phyloP scores from a whole-genome alignment of 2,797 vertebrate species.

The Xiphorhynchus erythropygius region DNA sequence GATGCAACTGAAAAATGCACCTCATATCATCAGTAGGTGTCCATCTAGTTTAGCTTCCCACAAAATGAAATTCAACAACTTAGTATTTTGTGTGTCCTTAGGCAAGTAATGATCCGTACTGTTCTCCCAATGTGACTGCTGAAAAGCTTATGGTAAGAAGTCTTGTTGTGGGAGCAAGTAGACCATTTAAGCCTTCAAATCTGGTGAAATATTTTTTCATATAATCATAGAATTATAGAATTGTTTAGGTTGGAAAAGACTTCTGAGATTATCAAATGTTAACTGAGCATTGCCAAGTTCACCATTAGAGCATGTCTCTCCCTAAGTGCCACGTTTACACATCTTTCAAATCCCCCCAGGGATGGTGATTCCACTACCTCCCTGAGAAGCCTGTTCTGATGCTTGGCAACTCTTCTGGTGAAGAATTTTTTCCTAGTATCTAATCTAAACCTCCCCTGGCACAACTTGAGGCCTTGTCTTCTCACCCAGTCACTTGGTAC shows the following conservation, averaged over 20 bases:
- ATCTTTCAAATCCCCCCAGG: not conserved
- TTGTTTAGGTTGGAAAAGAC: not conserved
- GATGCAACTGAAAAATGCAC: not conserved
- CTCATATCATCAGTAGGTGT: fast-evolving
- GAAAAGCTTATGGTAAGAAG: not conserved
- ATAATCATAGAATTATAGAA: not conserved
- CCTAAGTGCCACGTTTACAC: not conserved
- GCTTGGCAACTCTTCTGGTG: not conserved
- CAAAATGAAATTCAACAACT: not conserved
- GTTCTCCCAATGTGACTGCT: not conserved
- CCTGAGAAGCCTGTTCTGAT: not conserved
- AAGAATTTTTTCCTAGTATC: not conserved
- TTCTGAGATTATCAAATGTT: not conserved
- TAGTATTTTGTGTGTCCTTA: not conserved
- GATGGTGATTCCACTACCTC: not conserved
- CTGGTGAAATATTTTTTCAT: not conserved
- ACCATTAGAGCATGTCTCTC: not conserved
- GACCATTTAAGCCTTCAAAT: not conserved
- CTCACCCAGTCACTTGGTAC: not conserved
- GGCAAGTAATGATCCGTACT: not conserved
- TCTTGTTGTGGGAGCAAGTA: not conserved
- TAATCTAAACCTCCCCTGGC: not conserved
- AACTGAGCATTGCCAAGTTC: not conserved
- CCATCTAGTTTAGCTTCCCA: not conserved
- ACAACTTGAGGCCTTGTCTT: not conserved